phyloP scores from a whole-genome alignment of 2,113 vertebrate species.

The Macroglossus sobrinus region DNA sequence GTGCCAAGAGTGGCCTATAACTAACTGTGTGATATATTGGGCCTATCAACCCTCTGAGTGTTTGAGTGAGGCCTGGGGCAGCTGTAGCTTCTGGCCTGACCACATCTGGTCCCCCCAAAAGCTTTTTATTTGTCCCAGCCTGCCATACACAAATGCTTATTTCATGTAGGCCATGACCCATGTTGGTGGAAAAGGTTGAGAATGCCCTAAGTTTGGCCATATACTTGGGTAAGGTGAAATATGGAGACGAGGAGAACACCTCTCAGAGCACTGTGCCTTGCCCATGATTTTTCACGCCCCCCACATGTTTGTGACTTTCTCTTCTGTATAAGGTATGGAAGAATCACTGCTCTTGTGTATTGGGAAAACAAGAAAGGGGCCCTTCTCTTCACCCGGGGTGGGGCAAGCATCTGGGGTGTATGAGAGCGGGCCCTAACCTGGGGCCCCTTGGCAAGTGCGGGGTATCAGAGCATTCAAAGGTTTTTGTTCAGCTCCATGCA shows the following conservation, averaged over 20 bases:
- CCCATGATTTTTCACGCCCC: not conserved
- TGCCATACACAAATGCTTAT: not conserved
- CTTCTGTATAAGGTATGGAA: not conserved
- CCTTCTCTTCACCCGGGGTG: not conserved
- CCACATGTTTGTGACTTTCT: not conserved
- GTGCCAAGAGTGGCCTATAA: not conserved
- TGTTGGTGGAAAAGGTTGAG: not conserved
- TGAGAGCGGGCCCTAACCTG: not conserved
- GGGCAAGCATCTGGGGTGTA: not conserved
- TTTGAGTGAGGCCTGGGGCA: not conserved
- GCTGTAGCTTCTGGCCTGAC: not conserved
- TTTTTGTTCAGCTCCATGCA: not conserved
- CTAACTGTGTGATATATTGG: not conserved
- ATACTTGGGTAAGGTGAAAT: not conserved
- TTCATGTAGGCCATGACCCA: not conserved
- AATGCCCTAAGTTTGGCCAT: not conserved
- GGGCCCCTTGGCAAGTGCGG: not conserved
- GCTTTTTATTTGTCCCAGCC: not conserved
- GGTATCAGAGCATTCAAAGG: not conserved
- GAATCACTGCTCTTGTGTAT: not conserved
- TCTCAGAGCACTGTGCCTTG: not conserved
- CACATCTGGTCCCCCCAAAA: not conserved
- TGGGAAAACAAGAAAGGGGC: not conserved
- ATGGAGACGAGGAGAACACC: no score
- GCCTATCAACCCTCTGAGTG: not conserved